Percentiles rank a stretch among this genome's conserved stretches.
Conservation (phyloP, 64 coral and sea anemone species). For the Orbicella faveolata region DNA sequence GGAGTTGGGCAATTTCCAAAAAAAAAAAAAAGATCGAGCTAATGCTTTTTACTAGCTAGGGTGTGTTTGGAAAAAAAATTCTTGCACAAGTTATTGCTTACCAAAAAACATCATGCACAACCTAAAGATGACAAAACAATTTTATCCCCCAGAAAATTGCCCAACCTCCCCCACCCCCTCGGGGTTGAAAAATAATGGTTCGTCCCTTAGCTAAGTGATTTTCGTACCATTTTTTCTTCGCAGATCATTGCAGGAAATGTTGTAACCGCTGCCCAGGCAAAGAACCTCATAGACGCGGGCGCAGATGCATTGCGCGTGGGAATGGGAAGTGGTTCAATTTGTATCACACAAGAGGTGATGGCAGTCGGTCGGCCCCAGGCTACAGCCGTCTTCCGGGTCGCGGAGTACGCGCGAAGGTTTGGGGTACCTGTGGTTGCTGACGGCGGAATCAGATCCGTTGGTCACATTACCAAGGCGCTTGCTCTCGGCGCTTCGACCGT, state of each 20-base stretch:
- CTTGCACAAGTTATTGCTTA: too few species aligned
- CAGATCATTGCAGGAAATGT: constrained; percentile 84
- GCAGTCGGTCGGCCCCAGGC: constrained; percentile 89
- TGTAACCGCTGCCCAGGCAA: constrained; percentile 75
- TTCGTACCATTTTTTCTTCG: too few species aligned
- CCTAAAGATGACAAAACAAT: too few species aligned
- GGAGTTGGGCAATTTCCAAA: too few species aligned
- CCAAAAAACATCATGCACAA: too few species aligned
- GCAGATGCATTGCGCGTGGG: constrained; percentile 77
- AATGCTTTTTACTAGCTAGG: too few species aligned
- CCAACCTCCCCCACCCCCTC: too few species aligned
- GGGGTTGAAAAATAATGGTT: too few species aligned
- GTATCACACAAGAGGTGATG: constrained; percentile 89
- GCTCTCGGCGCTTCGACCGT: constrained; percentile 78
- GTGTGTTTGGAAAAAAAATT: too few species aligned
- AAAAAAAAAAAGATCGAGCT: too few species aligned
- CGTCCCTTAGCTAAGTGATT: too few species aligned
- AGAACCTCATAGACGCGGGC: constrained; percentile 83
- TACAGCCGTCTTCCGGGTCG: constrained; percentile 85
- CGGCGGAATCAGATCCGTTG: constrained; percentile 83
- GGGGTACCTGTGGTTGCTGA: constrained; percentile 86
- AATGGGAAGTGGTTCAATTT: constrained; percentile 90
- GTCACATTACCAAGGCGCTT: constrained; percentile 79
- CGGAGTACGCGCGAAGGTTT: constrained; percentile 85
- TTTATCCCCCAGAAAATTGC: too few species aligned